Percentiles rank a stretch among this genome's conserved stretches.
phyloP scores from a whole-genome alignment of 2,113 vertebrate species.

The Brachyhypopomus gauderio region DNA sequence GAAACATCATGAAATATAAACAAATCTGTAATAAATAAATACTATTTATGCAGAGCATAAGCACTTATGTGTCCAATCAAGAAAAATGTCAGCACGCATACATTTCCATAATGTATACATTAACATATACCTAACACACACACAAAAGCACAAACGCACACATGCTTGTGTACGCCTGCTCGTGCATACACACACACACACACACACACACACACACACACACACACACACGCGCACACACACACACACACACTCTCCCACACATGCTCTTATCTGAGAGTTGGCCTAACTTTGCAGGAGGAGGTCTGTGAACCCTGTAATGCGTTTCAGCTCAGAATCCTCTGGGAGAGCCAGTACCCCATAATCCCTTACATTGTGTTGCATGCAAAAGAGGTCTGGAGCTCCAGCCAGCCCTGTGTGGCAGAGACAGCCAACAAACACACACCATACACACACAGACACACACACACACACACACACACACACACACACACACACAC shows the following conservation, averaged over 20 bases:
- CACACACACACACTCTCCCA: not conserved
- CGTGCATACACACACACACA: not conserved
- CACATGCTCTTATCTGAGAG: conserved; percentile 6
- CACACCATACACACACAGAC: too few species aligned
- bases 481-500: conserved; percentile 48
- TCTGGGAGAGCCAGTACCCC: conserved; percentile 56
- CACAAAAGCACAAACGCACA: not conserved
- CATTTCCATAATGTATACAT: not conserved
- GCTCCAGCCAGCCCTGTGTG: conserved; percentile 60
- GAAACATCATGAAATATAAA: too few species aligned
- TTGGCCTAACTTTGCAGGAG: conserved; percentile 21
- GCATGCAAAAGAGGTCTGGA: conserved; percentile 76
- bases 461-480: conserved; percentile 32
- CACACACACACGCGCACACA: not conserved
- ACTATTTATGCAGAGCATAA: not conserved
- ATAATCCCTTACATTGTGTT: conserved; percentile 75
- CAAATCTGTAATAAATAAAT: not conserved
- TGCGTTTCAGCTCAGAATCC: conserved; percentile 75
- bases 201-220: not conserved
- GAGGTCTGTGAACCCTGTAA: conserved; percentile 73
- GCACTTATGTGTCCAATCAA: not conserved
- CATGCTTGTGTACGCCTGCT: too few species aligned
- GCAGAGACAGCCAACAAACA: conserved; percentile 31
- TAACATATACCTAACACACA: not conserved
- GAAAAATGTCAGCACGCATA: not conserved